These are phyloP conservation scores for Globodera rostochiensis DNA, from an alignment of 1,140 invertebrate genomes.

Conservation along the genomic window DNA sequence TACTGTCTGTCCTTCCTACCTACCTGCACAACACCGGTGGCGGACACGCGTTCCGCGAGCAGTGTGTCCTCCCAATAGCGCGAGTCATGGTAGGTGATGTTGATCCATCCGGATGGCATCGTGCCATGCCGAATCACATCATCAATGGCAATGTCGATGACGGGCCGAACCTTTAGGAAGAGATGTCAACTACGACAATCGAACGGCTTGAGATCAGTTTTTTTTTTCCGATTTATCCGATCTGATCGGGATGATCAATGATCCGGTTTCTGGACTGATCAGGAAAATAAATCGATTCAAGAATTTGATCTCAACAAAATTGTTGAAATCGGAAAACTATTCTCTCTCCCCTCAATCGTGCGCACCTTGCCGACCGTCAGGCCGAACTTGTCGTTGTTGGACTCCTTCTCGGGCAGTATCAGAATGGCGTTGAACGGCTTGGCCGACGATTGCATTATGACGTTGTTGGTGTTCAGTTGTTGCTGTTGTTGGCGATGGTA, in stretches of 20 bases:
- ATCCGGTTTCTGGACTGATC: too few relatives aligned
- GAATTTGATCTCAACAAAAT: too few relatives aligned
- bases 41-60: slow-evolving; percentile 50
- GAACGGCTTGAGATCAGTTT: not conserved
- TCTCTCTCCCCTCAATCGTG: not conserved
- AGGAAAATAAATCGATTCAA: too few relatives aligned
- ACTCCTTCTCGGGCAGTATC: slow-evolving; percentile 55
- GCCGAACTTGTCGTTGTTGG: slow-evolving; percentile 61
- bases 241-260: too few relatives aligned
- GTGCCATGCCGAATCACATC: slow-evolving; percentile 47
- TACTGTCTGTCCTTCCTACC: not conserved
- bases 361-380: slow-evolving; percentile 58
- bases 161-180: slow-evolving; percentile 34
- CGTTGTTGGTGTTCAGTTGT: not conserved
- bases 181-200: not conserved
- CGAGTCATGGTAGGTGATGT: slow-evolving; percentile 58
- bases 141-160: slow-evolving; percentile 64
- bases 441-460: not conserved
- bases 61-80: slow-evolving; percentile 57
- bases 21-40: slow-evolving; percentile 38
- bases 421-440: slow-evolving; percentile 59
- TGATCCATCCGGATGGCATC: slow-evolving; percentile 57
- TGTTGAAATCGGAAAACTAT: too few relatives aligned
- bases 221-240: too few relatives aligned
- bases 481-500: not conserved